Evolutionary conservation across 2,888 invertebrate genomes (phyloP), one percentile per base, ranked within the genome.

Genomic region (Nineta flava): DNA sequence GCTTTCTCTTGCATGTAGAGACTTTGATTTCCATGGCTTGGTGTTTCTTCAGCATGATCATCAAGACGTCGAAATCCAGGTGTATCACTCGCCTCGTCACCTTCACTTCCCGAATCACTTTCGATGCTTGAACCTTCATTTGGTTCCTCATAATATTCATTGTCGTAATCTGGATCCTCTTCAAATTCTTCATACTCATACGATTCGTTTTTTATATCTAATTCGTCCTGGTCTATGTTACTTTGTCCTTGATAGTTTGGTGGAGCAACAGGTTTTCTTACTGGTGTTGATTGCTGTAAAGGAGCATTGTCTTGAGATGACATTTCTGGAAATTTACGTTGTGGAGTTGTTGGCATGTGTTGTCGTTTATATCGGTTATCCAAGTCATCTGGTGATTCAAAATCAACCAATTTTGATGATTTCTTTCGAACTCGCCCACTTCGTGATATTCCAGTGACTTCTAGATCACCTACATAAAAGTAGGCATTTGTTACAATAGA

Each of bases 371-470:
- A 77, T 50, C 74, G 72, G 19, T 76, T 72, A 55, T 84, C 87
- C 47, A 86, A 79, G 60, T 90, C 92, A 63, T 93, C 94, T 0
- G 87, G 85, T 0, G 88, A 88, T 63, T 90, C 88, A 69, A 93
- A 95, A 65, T 93, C 95, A 68, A 90, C 80, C 42, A 96, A 72
- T 64, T 95, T 93, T 0, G 93, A 92, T 15, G 93, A 94, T 67
- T 94, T 95, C 70, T 95, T 95, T 50, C 94, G 73, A 1, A 94
- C 90, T 51, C 92, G 74, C 17, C 92, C 92, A 58, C 92, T 91
- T 51, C 92, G 76, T 2, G 92, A 92, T 40, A 91, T 80, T 9
- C 90, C 90, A 49, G 86, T 87, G 50, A 87, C 87, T 68, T 86
- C 86, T 60, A 86, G 71, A 71, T 83, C 83, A 75, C 62, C 56